Evolutionary conservation across 2,797 vertebrate species (phyloP).

Genomic region (Chaetodon trifasciatus): DNA sequence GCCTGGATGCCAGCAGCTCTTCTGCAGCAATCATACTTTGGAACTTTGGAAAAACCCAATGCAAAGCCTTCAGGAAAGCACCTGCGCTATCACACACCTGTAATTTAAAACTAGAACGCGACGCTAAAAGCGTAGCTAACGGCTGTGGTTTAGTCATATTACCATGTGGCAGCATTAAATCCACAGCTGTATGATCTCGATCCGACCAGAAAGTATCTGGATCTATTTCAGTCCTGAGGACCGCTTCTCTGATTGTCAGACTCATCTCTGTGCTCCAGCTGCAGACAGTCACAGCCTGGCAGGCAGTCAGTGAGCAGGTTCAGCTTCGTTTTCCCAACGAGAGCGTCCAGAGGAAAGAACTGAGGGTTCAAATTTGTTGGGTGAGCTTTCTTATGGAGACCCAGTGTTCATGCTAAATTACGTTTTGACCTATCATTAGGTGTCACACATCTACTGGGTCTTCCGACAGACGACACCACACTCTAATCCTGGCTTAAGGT

Average conservation of each 20-base stretch:
- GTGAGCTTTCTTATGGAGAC: too few relatives aligned
- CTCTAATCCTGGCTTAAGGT: too few relatives aligned
- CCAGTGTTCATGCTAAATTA: too few relatives aligned
- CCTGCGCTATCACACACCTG: background rate
- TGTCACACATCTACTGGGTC: too few relatives aligned
- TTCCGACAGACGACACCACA: too few relatives aligned
- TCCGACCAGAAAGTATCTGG: background rate
- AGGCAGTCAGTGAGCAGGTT: background rate
- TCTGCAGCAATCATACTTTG: background rate
- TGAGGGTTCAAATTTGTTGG: too few relatives aligned
- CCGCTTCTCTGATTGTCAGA: background rate
- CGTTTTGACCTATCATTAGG: too few relatives aligned
- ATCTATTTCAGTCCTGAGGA: background rate
- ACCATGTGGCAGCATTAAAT: background rate
- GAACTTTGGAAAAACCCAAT: background rate
- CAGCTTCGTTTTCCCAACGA: background rate
- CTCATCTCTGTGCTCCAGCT: background rate
- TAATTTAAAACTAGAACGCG: background rate
- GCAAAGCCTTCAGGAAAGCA: conserved; percentile 10
- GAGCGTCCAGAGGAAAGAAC: background rate
- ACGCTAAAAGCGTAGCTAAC: fast-evolving
- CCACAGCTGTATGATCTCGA: background rate
- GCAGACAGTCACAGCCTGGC: background rate
- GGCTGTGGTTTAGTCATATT: background rate
- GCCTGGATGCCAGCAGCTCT: background rate